Base-by-base conservation (phyloP, 1,140 invertebrate species). In the Apocrypta bakeri region DNA sequence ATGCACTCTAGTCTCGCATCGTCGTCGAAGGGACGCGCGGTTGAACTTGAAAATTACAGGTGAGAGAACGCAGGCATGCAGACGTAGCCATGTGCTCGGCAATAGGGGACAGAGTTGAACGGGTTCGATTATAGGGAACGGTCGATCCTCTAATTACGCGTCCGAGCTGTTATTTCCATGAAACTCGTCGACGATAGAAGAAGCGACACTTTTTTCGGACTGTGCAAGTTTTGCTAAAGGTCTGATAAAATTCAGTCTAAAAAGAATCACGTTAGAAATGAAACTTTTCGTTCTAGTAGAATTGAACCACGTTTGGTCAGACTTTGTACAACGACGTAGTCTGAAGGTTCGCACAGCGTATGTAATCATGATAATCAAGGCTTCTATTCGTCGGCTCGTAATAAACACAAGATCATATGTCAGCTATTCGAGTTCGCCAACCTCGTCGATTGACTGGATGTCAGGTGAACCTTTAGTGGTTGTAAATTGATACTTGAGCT, bases 11-110 rank as follows among this genome's bases (percentile, higher is more conserved):
- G 12, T 17, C 17, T 56, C 48, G 63, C 61, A 27, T 27, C 56
- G 48, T 14, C 25, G 31, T 21, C 37, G 17, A 29, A 24, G 21
- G 11, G 76, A n/a, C 24, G 25, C 40, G 14, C 25, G 33, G 63
- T 63, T 73, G 68, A 82, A 78, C 25, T 73, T 48, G 61, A 79
- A 79, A 83, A 83, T 83, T 83, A 83, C 82, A 83, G 77, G 82
- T 75, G 79, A 78, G 79, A 78, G 74, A 68, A 69, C 24, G 42
- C 25, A 63, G 24, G 31, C 48, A 56, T 56, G 48, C 21, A 56
- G 48, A 56, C 3, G 48, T 6, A 68, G 40, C n/a, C 37, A n/a
- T n/a, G n/a, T n/a, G 29, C 25, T 75, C 75, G 77, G 56, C 75
- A 82, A 85, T 80, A 80, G 79, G 86, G 56, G 33, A 31, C n/a